phyloP scores from a whole-genome alignment of 2,797 vertebrate species.

The Valencia hispanica region DNA sequence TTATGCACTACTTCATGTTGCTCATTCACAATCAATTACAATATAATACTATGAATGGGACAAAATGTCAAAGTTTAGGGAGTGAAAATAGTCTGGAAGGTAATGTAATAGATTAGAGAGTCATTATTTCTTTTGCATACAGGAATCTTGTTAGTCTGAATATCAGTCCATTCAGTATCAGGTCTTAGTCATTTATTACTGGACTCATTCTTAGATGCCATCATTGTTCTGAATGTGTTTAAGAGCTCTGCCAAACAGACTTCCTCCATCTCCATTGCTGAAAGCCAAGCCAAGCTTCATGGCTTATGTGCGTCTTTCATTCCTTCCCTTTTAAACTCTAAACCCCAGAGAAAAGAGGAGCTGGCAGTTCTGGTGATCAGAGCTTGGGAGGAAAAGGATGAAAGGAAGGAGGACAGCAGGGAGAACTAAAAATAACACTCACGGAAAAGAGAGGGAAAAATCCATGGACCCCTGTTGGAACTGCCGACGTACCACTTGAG shows the following conservation, averaged over 20 bases:
- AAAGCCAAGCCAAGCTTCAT: constrained; percentile 78
- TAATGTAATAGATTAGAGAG: background rate
- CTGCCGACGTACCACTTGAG: constrained; percentile 82
- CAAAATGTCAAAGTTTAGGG: background rate
- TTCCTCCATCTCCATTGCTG: constrained; percentile 74
- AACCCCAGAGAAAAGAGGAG: constrained; percentile 80
- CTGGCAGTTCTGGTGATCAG: constrained; percentile 74
- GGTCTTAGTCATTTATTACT: constrained; percentile 35
- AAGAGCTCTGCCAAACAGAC: constrained; percentile 71
- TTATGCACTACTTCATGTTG: too few species aligned
- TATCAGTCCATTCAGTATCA: constrained; percentile 20
- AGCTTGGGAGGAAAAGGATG: constrained; percentile 54
- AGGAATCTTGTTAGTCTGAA: constrained; percentile 2
- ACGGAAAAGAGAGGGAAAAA: constrained; percentile 58
- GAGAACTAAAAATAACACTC: constrained; percentile 71
- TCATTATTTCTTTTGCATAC: background rate
- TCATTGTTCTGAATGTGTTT: constrained; percentile 44
- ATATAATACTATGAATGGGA: background rate
- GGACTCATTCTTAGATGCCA: constrained; percentile 39
- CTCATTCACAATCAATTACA: too few species aligned
- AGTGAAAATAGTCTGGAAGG: background rate
- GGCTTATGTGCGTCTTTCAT: constrained; percentile 84
- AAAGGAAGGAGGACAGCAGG: constrained; percentile 70
- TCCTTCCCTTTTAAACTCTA: constrained; percentile 81
- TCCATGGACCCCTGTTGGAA: constrained; percentile 80